Evolutionary conservation across 2,797 vertebrate genomes (phyloP).

Genomic region (Natrix natrix): DNA sequence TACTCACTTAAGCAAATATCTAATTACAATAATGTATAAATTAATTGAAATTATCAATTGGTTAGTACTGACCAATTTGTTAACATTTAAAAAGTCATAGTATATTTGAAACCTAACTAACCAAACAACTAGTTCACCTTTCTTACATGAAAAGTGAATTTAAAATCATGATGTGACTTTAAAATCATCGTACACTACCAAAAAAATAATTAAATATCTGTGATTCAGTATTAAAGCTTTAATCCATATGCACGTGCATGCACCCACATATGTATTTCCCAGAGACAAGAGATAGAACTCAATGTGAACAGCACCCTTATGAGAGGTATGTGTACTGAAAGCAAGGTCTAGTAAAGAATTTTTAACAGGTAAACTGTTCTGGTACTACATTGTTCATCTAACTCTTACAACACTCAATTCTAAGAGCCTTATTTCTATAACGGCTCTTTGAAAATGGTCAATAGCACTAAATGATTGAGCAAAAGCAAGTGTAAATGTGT

Average conservation of each 20-base stretch:
- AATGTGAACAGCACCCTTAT: not conserved
- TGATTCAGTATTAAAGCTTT: not conserved
- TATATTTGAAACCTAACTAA: not conserved
- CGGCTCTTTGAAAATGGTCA: not conserved
- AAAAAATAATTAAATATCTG: not conserved
- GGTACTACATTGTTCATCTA: not conserved
- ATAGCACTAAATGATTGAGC: not conserved
- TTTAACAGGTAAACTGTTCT: not conserved
- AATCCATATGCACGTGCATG: not conserved
- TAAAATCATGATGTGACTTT: not conserved
- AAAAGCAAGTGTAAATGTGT: slow-evolving; percentile 44
- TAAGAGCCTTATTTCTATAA: not conserved
- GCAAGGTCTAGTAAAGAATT: not conserved
- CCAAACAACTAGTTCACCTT: not conserved
- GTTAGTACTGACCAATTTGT: not conserved
- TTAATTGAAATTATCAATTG: not conserved
- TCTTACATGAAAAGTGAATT: not conserved
- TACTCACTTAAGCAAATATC: slow-evolving; percentile 12
- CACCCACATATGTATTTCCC: not conserved
- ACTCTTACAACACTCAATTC: not conserved
- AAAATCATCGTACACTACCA: not conserved
- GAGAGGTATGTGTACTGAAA: not conserved
- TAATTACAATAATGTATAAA: slow-evolving; percentile 14
- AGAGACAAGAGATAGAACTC: not conserved
- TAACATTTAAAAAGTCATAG: not conserved